phyloP scores from a whole-genome alignment of 2,888 invertebrate genomes.

The Cosmia pyralina region DNA sequence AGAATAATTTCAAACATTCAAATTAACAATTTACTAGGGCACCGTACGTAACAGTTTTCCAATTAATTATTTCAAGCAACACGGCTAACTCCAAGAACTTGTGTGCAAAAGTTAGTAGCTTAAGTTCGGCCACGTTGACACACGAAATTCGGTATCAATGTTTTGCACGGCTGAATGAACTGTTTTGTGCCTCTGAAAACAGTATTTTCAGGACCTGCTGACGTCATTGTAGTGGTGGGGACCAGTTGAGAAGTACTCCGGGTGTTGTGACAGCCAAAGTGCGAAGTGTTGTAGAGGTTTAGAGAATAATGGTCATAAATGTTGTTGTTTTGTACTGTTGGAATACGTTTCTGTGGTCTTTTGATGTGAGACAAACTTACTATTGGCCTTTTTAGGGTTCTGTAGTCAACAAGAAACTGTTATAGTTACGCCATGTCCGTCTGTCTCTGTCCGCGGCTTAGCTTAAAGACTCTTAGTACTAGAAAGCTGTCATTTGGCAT shows the following conservation, averaged over 20 bases:
- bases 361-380: too few species aligned
- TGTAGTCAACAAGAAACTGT: too few species aligned
- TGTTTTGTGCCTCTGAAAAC: conserved; percentile 50
- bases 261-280: conserved; percentile 22
- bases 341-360: not conserved
- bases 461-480: too few species aligned
- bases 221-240: conserved; percentile 32
- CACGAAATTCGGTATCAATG: conserved; percentile 56
- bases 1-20: not conserved
- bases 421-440: too few species aligned
- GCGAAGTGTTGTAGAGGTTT: conserved; percentile 13
- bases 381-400: too few species aligned
- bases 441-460: too few species aligned
- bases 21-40: conserved; percentile 10
- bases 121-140: conserved; percentile 53
- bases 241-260: conserved; percentile 25
- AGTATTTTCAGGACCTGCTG: conserved; percentile 30
- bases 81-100: conserved; percentile 34
- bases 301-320: not conserved
- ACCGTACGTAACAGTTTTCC: conserved; percentile 32
- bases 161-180: conserved; percentile 52
- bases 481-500: too few species aligned
- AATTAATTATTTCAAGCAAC: conserved; percentile 55
- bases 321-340: not conserved
- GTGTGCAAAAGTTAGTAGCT: conserved; percentile 45